These are phyloP conservation scores for Mimas tiliae DNA, from an alignment of 2,888 invertebrate genomes.

Conservation along the genomic window DNA sequence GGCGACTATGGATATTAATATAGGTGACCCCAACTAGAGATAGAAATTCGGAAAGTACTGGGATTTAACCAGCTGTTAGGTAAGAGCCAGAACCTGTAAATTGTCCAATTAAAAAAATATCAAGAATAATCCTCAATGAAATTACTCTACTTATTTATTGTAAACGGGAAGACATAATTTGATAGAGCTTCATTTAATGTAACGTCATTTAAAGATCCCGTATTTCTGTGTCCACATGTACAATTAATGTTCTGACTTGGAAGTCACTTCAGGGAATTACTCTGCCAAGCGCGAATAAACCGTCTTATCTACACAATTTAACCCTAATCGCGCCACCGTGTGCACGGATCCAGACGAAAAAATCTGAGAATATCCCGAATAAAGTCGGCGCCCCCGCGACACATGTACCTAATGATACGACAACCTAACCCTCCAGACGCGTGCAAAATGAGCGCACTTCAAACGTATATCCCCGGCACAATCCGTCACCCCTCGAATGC, in stretches of 20 bases:
- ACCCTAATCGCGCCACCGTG: slow-evolving; percentile 19
- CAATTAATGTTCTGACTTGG: not conserved
- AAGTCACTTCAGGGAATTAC: slow-evolving; percentile 2
- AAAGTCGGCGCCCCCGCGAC: slow-evolving; percentile 54
- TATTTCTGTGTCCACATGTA: not conserved
- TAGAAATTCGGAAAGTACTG: no score
- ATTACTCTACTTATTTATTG: not conserved
- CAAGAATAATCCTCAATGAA: no score
- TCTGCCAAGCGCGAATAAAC: not conserved
- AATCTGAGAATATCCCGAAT: slow-evolving; percentile 24
- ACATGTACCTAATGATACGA: slow-evolving; percentile 73
- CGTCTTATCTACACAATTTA: slow-evolving; percentile 18
- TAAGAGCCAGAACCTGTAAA: no score
- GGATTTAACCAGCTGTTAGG: no score
- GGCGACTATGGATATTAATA: no score
- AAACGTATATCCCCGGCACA: slow-evolving; percentile 50
- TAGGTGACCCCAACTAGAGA: no score
- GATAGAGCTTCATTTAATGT: not conserved
- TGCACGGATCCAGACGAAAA: slow-evolving; percentile 13
- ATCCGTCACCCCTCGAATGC: slow-evolving; percentile 59
- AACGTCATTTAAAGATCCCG: no score
- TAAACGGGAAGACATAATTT: not conserved
- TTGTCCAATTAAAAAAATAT: no score
- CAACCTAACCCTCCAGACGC: slow-evolving; percentile 64
- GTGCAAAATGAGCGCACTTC: slow-evolving; percentile 76